Percentiles rank a stretch among this genome's conserved stretches.
Evolutionary conservation across 2,113 vertebrate genomes (phyloP).

Genomic region (Chiloscyllium plagiosum): DNA sequence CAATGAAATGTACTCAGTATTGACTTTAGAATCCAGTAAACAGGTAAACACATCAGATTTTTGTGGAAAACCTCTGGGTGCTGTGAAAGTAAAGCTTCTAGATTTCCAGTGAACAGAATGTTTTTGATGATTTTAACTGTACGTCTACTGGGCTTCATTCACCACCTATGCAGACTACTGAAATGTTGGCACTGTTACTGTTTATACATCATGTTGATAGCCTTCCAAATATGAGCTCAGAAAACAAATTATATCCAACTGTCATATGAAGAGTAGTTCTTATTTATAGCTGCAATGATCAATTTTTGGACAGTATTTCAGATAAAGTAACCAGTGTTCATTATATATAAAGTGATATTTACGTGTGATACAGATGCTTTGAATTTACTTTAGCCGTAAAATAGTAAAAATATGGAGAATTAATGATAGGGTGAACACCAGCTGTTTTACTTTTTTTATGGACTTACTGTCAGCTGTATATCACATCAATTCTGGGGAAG

Average conservation of each 20-base stretch:
- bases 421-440: background rate
- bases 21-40: background rate
- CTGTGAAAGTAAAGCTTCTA: background rate
- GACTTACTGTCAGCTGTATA: background rate
- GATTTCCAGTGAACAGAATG: background rate
- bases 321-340: background rate
- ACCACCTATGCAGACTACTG: background rate
- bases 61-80: background rate
- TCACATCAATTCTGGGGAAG: too few relatives aligned
- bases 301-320: background rate
- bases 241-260: slow-evolving; percentile 25
- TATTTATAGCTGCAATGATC: background rate
- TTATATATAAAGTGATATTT: background rate
- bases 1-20: background rate
- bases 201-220: slow-evolving; percentile 25
- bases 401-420: background rate
- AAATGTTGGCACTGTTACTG: slow-evolving; percentile 19
- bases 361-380: background rate
- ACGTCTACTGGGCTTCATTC: background rate
- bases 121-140: background rate
- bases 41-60: too few relatives aligned
- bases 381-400: background rate
- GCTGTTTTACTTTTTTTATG: background rate
- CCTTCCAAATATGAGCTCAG: slow-evolving; percentile 34
- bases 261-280: background rate